Conservation (phyloP, 2,797 vertebrate species). For the Pseudomugil tenellus region DNA sequence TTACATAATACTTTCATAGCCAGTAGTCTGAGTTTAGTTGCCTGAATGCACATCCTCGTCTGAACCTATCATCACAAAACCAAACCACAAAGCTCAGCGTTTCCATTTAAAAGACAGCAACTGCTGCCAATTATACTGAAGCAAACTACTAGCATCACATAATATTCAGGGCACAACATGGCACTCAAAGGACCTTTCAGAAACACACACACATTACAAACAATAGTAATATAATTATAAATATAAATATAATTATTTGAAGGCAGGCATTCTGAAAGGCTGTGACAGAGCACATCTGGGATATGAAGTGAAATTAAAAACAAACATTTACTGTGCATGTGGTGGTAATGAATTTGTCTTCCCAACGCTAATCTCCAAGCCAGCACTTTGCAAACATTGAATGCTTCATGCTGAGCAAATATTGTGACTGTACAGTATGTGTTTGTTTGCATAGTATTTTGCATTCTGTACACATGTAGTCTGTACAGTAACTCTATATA, state of each 20-base stretch:
- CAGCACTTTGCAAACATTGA: constrained; percentile 30
- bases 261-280: constrained; percentile 12
- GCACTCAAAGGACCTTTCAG: constrained; percentile 46
- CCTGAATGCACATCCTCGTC: constrained; percentile 39
- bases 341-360: constrained; percentile 36
- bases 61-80: constrained; percentile 70
- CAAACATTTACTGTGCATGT: constrained; percentile 46
- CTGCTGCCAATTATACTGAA: constrained; percentile 71
- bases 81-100: constrained; percentile 66
- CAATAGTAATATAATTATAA: constrained; percentile 46
- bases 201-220: constrained; percentile 23
- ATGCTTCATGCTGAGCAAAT: constrained; percentile 12
- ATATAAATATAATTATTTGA: constrained; percentile 45
- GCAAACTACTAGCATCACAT: constrained; percentile 59
- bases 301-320: constrained; percentile 51
- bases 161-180: constrained; percentile 28
- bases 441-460: background rate
- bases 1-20: constrained; percentile 46
- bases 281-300: constrained; percentile 12
- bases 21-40: constrained; percentile 39
- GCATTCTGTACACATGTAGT: background rate
- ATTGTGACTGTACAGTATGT: constrained; percentile 15
- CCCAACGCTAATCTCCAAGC: constrained; percentile 30
- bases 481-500: too few species aligned
- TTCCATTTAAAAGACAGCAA: constrained; percentile 60